Conservation (phyloP, 2,888 invertebrate genomes). For the Bhutanitis thaidina region DNA sequence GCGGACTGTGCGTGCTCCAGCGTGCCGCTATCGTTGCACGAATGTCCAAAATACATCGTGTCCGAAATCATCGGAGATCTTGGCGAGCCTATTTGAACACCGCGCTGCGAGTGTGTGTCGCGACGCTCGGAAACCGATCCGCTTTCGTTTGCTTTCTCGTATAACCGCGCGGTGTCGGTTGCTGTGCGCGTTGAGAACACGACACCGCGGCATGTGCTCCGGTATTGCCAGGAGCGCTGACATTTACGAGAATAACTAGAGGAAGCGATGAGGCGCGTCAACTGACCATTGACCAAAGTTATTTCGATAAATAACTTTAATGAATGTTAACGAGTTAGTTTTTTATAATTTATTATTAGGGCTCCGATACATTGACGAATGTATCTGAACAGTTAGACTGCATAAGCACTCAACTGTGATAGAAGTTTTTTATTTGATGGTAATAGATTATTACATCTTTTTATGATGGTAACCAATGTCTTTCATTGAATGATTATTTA, state of each 20-base stretch:
- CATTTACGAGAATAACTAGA: neutral
- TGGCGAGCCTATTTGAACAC: neutral
- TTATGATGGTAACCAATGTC: too few relatives aligned
- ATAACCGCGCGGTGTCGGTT: constrained; percentile 31
- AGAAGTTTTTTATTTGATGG: too few relatives aligned
- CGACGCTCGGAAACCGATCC: constrained; percentile 51
- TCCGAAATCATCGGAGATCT: neutral
- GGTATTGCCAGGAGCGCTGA: neutral
- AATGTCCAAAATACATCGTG: neutral
- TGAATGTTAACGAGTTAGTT: too few relatives aligned
- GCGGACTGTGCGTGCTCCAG: too few relatives aligned
- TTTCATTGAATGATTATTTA: too few relatives aligned
- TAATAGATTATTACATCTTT: too few relatives aligned
- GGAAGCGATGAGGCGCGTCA: neutral
- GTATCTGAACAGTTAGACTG: too few relatives aligned
- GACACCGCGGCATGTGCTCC: constrained; percentile 20
- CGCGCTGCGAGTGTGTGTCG: constrained; percentile 12
- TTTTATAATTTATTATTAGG: too few relatives aligned
- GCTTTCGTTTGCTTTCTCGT: constrained; percentile 64
- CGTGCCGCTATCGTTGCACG: too few relatives aligned
- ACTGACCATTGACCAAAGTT: neutral
- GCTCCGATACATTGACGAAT: too few relatives aligned
- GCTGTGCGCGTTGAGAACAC: constrained; percentile 23
- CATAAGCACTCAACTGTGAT: too few relatives aligned
- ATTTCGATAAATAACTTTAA: too few relatives aligned